Base-by-base conservation (phyloP, 2,113 vertebrate genomes). In the Rhynchomys soricoides region DNA sequence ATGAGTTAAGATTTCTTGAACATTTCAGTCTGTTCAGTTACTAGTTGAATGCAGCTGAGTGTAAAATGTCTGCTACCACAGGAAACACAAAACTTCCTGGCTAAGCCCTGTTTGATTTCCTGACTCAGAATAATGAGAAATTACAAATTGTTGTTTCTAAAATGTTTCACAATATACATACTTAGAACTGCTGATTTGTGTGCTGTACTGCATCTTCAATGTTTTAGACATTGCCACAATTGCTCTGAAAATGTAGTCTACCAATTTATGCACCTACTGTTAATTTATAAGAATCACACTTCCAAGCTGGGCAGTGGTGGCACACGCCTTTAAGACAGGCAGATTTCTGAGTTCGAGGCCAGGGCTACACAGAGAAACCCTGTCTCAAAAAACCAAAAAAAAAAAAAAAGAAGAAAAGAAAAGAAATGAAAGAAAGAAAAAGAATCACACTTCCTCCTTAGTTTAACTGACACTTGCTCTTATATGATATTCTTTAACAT, bases 91-190 rank as follows among this genome's bases (percentile, higher is more conserved):
- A 66, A 48, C 12, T 9, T 75, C 22, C n/a, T 10, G 22, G 15
- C 21, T 68, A 24, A 95, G 12, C 48, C 66, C 29, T 92, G 57
- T 43, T 79, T 57, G 45, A 74, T 73, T 92, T 89, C 24, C n/a
- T 88, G 55, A 82, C 45, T 37, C 55, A 92, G 26, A 92, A 31
- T 55, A 78, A 95, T n/a, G n/a, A 92, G 55, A 50, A 95, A 62
- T 8, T 57, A 37, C 45, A 68, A 62, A 66, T 48, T 82, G 24
- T 45, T 75, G 40, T 59, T 93, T 89, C 43, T 83, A 83, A 62
- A 59, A 83, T 43, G 24, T 62, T 83, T 83, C 57, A 62, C 19
- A 29, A 15, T 62, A 43, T 62, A 57, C 3, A 62, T 43, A 43
- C 24, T 57, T n/a, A 59, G 12, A 59, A 62, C 24, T 62, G 57